Evolutionary conservation across 1,140 invertebrate genomes (phyloP).

Genomic region (Eulimnadia texana): DNA sequence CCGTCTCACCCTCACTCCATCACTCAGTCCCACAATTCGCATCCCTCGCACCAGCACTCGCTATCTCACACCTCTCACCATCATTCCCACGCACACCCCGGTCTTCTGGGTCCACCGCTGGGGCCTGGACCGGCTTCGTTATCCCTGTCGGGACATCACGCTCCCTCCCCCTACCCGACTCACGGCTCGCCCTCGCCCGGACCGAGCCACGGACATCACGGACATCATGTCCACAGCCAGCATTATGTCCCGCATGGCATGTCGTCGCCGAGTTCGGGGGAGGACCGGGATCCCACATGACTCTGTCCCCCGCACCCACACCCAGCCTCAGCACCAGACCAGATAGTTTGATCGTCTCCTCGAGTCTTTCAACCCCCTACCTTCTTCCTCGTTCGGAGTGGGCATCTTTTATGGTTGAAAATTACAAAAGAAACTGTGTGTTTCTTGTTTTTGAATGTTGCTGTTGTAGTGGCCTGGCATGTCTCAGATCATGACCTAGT

Average conservation of each 20-base stretch:
- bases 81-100: slow-evolving; percentile 14
- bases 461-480: neutral
- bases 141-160: slow-evolving; percentile 10
- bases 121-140: slow-evolving; percentile 13
- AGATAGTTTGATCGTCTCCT: slow-evolving; percentile 8
- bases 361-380: neutral
- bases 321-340: slow-evolving; percentile 13
- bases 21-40: slow-evolving; percentile 25
- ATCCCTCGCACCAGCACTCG: slow-evolving; percentile 18
- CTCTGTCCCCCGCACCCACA: slow-evolving; percentile 14
- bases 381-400: neutral
- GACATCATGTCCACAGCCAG: slow-evolving; percentile 13
- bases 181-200: slow-evolving; percentile 15
- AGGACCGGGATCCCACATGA: slow-evolving; percentile 5
- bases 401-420: too few relatives aligned
- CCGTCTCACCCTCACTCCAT: slow-evolving; percentile 21
- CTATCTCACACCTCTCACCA: slow-evolving; percentile 8
- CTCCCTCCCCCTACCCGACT: slow-evolving; percentile 6
- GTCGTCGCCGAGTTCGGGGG: slow-evolving; percentile 11
- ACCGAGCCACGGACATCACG: slow-evolving; percentile 7
- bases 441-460: neutral
- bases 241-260: slow-evolving; percentile 14
- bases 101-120: slow-evolving; percentile 12
- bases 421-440: neutral
- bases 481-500: neutral